Evolutionary conservation across 2,797 vertebrate genomes (phyloP), one percentile per base, ranked within the genome.

Genomic region (Psittacula echo): DNA sequence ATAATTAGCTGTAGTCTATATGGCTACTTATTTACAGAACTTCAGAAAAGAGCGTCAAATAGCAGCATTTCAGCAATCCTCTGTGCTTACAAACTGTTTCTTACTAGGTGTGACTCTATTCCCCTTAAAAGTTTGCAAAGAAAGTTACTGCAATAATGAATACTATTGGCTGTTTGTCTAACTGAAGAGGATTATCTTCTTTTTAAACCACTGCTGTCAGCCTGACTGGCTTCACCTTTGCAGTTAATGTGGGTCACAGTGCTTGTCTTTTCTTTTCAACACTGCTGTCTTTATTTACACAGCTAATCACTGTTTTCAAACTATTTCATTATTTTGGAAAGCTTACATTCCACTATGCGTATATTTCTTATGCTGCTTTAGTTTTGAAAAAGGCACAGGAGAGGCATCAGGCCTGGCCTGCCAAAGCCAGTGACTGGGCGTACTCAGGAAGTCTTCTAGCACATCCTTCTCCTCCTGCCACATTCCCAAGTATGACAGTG

Each of bases 141-240:
- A 74, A 75, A 82, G 61, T 15, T 67, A 89, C 24, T 70, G 41
- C 9, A 29, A 23, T 70, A 84, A 86, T 66, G 79, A 78, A 72
- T n/a, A 56, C 56, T 11, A 66, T 45, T 50, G 32, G 37, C 75
- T 58, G 54, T 42, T 76, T 89, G 26, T 29, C 20, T 56, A 75
- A 83, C 44, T 70, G 39, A 77, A 83, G 42, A 70, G 23, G 32
- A 82, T 88, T 93, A 45, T 85, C 87, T 96, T 88, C 47, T 77
- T 85, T 90, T 87, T 60, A 92, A 97, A 71, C 34, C 24, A 19
- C 42, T 62, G 14, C 11, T 84, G 50, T 85, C 47, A 94, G 64
- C 30, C 71, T 90, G 86, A 76, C 41, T 90, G 61, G 50, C 77
- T 96, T 90, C 81, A 94, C 14, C 94, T 91, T 93, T 93, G 56